Percentiles rank a stretch among this genome's conserved stretches.
Conservation (phyloP, 2,113 vertebrate species). For the Cyanoderma ruficeps region DNA sequence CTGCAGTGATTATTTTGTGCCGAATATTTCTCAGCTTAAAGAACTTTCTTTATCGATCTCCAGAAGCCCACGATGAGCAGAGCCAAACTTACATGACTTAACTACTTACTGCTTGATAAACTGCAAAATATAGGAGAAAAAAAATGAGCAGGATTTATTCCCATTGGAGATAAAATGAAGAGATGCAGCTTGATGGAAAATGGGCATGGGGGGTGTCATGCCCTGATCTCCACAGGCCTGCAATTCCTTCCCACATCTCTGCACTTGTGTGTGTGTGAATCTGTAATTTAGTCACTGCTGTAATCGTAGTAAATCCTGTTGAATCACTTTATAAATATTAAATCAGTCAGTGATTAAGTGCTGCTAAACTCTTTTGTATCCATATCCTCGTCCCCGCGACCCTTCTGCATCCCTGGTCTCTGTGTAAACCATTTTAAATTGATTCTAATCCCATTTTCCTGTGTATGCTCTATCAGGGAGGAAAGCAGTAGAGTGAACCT, state of each 20-base stretch:
- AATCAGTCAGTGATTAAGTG: background rate
- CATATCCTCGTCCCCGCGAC: background rate
- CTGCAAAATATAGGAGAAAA: background rate
- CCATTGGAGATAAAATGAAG: rapidly evolving
- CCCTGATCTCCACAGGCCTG: background rate
- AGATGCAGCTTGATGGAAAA: background rate
- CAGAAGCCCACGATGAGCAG: rapidly evolving
- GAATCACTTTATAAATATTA: background rate
- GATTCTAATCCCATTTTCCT: background rate
- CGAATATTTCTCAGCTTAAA: background rate
- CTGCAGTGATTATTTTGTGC: background rate
- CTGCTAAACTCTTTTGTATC: background rate
- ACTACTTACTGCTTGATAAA: background rate
- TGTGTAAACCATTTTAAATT: background rate
- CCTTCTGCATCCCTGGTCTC: background rate
- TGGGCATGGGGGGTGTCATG: rapidly evolving
- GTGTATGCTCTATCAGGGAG: too few relatives aligned
- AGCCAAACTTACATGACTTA: background rate
- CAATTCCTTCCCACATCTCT: background rate
- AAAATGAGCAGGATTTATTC: background rate
- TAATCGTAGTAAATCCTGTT: background rate
- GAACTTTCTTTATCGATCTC: background rate
- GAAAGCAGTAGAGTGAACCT: background rate
- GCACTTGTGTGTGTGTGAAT: background rate
- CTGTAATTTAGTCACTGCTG: background rate